phyloP scores from a whole-genome alignment of 35 echinoderm and acorn worm species.

The Ophiothrix spiculata region DNA sequence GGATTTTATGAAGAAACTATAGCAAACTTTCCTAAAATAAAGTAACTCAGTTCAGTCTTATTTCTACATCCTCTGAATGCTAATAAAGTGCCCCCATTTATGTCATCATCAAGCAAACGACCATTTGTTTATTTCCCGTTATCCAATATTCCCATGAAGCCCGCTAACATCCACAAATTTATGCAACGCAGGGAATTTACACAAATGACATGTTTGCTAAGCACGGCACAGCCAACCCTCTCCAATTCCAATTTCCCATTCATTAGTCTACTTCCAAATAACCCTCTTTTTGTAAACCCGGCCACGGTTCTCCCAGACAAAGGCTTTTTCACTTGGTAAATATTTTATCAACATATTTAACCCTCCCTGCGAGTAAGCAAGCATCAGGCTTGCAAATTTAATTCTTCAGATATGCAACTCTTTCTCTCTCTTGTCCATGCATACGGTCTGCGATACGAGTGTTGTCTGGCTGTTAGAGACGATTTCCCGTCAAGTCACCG shows the following conservation, averaged over 20 bases:
- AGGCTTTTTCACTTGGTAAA: neutral
- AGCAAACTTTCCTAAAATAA: too few species aligned
- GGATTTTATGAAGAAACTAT: too few species aligned
- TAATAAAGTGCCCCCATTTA: too few species aligned
- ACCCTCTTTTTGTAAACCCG: neutral
- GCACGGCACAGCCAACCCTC: neutral
- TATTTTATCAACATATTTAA: conserved; percentile 9
- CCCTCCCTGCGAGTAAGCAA: too few species aligned
- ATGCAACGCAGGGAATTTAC: conserved; percentile 4
- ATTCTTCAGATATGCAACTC: neutral
- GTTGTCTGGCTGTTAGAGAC: neutral
- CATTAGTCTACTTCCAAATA: neutral
- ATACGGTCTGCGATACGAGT: neutral
- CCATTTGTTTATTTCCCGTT: neutral
- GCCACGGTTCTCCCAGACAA: neutral
- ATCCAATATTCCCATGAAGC: neutral
- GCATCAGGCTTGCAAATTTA: neutral
- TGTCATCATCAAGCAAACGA: neutral
- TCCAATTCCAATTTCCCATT: neutral
- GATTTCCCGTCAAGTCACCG: neutral
- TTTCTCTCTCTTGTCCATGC: neutral
- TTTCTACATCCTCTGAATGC: too few species aligned
- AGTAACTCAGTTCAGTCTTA: too few species aligned
- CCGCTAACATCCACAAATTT: neutral
- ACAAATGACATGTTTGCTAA: conserved; percentile 6